Evolutionary conservation across 2,888 invertebrate genomes (phyloP), one percentile per base, ranked within the genome.

Genomic region (Pinctada fucata): DNA sequence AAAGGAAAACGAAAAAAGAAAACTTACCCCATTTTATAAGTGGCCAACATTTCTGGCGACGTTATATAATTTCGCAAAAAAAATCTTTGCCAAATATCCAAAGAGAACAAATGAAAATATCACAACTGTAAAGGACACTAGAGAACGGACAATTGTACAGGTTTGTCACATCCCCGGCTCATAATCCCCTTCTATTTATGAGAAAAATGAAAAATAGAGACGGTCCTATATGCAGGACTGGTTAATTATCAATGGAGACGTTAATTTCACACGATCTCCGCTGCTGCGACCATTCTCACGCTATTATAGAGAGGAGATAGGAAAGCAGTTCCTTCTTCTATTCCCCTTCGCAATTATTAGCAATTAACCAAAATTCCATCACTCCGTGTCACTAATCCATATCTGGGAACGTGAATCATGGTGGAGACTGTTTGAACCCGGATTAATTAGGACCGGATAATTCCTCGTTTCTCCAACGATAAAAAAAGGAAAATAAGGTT

Each of bases 301-400:
- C 58, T 58, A 13, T 10, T 10, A 13, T 13, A 58, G 13, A 58
- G 13, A 6, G 58, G 58, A 58, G 31, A 31, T 31, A 31, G 31
- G 31, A 31, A 31, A 31, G 31, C 31, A 31, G 31, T 31, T 31
- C 31, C 31, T 31, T 31, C 31, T 31, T 58, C 58, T 13, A 6
- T 6, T 58, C 58, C 13, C 58, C 58, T 58, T 58, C 58, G 58
- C 58, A 58, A 58, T 58, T 58, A 58, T 58, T 58, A 58, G 58
- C 58, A 58, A 58, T 58, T 58, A 58, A 58, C 58, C 31, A 13
- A 58, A 58, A 58, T 58, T 58, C 58, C 58, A 58, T 58, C 58
- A 78, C 51, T 45, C 68, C 69, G 69, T 73, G 64, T 63, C 69
- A 78, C 51, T 73, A 58, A 58, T 58, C 58, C 13, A 58, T 58